phyloP scores from a whole-genome alignment of 2,797 vertebrate genomes.

The Peromyscus nudipes region DNA sequence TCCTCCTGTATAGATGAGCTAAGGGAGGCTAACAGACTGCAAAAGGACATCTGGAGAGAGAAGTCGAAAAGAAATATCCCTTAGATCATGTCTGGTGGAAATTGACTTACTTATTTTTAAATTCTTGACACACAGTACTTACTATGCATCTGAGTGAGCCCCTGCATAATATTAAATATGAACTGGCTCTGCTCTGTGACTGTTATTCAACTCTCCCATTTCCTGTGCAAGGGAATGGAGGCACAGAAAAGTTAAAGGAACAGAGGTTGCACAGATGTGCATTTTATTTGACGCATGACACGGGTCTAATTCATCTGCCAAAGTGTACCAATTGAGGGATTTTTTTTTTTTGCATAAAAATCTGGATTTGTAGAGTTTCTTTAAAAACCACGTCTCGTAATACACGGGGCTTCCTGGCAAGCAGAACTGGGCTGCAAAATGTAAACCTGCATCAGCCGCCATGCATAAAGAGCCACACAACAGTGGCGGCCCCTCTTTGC shows the following conservation, averaged over 20 bases:
- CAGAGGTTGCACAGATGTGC: not conserved
- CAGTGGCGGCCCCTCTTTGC: not conserved
- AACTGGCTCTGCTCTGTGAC: not conserved
- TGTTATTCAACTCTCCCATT: not conserved
- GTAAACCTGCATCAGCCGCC: not conserved
- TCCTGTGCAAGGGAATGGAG: not conserved
- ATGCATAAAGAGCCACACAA: not conserved
- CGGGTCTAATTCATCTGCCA: not conserved
- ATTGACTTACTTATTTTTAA: not conserved
- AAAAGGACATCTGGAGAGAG: not conserved
- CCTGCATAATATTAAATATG: not conserved
- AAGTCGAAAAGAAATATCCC: not conserved
- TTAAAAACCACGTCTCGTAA: not conserved
- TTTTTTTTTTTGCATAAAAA: not conserved
- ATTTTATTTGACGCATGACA: not conserved
- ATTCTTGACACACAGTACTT: not conserved
- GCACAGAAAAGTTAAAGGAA: not conserved
- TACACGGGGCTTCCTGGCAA: not conserved
- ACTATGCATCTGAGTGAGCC: too few relatives aligned
- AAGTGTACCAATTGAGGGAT: not conserved
- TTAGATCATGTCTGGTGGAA: not conserved
- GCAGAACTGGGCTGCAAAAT: not conserved
- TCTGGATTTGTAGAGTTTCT: not conserved
- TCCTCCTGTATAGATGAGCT: not conserved
- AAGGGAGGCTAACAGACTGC: not conserved